These are phyloP conservation scores for Thecocarcelia acutangulata DNA, from an alignment of 2,888 invertebrate species.

Conservation along the genomic window DNA sequence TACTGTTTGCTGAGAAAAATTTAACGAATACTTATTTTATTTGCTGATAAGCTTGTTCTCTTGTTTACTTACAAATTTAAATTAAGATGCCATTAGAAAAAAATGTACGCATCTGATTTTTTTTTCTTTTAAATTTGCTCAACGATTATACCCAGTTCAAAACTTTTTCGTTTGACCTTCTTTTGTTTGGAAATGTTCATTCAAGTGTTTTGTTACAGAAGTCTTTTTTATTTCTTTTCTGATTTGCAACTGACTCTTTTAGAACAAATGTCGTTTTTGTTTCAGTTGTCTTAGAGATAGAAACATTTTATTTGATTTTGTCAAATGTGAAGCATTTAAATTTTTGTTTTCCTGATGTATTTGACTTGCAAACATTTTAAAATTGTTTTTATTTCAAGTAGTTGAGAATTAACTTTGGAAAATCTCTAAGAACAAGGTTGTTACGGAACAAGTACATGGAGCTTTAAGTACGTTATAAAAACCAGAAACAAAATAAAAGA, in stretches of 20 bases:
- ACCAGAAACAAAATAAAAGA: neutral
- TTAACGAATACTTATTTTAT: constrained; percentile 6
- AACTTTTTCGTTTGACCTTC: constrained; percentile 35
- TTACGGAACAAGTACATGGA: neutral
- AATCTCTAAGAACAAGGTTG: constrained; percentile 41
- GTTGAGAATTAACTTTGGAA: constrained; percentile 63
- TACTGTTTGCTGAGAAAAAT: too few species aligned
- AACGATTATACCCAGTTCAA: constrained; percentile 7
- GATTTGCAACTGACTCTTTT: constrained; percentile 20
- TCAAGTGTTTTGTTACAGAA: neutral
- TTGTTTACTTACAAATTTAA: constrained; percentile 40
- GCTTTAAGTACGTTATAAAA: neutral
- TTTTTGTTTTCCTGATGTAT: constrained; percentile 52
- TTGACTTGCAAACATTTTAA: constrained; percentile 62
- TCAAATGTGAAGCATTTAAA: constrained; percentile 62
- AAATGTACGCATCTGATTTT: constrained; percentile 11
- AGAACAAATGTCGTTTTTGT: constrained; percentile 9
- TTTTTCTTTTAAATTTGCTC: neutral
- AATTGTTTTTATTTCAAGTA: constrained; percentile 59
- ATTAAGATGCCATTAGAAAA: constrained; percentile 47
- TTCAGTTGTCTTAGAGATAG: constrained; percentile 1
- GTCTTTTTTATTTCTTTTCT: neutral
- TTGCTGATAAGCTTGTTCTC: constrained; percentile 21
- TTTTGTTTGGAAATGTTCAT: constrained; percentile 40
- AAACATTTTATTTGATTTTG: constrained; percentile 56